phyloP scores from a whole-genome alignment of 1,140 invertebrate species.

The Aleiodes sp. region DNA sequence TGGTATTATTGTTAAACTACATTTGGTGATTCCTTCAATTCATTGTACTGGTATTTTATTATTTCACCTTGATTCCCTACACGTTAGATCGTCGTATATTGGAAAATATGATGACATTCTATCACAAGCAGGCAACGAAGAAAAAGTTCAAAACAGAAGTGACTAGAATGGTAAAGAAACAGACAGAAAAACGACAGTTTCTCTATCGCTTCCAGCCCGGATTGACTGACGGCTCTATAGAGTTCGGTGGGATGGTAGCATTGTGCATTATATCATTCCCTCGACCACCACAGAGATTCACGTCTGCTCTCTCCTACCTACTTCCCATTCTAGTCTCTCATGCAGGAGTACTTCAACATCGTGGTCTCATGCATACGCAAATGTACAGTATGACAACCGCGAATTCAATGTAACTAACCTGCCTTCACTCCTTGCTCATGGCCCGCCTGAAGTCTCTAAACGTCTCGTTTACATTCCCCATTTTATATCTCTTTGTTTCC shows the following conservation, averaged over 20 bases:
- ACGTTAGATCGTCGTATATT: too few relatives aligned
- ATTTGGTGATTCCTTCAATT: too few relatives aligned
- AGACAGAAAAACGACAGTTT: constrained; percentile 33
- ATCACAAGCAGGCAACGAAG: too few relatives aligned
- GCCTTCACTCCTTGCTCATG: neutral
- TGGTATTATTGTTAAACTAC: too few relatives aligned
- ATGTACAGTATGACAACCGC: constrained; percentile 16
- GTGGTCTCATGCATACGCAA: constrained; percentile 13
- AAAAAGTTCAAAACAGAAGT: neutral
- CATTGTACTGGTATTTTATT: too few relatives aligned
- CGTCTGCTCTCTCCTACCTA: neutral
- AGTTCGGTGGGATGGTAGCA: constrained; percentile 58
- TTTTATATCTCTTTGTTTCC: neutral
- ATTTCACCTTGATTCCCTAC: too few relatives aligned
- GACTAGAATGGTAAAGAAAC: constrained; percentile 30
- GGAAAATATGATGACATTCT: too few relatives aligned
- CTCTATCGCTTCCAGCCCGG: constrained; percentile 44
- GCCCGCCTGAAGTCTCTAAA: too few relatives aligned
- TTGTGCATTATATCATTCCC: constrained; percentile 46
- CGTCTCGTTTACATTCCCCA: neutral
- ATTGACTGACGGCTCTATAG: constrained; percentile 64
- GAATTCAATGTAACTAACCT: neutral
- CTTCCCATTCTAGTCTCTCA: constrained; percentile 24
- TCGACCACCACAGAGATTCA: constrained; percentile 26
- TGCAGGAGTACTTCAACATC: constrained; percentile 23